phyloP scores from a whole-genome alignment of 2,797 vertebrate genomes.

The Botia almorhae region DNA sequence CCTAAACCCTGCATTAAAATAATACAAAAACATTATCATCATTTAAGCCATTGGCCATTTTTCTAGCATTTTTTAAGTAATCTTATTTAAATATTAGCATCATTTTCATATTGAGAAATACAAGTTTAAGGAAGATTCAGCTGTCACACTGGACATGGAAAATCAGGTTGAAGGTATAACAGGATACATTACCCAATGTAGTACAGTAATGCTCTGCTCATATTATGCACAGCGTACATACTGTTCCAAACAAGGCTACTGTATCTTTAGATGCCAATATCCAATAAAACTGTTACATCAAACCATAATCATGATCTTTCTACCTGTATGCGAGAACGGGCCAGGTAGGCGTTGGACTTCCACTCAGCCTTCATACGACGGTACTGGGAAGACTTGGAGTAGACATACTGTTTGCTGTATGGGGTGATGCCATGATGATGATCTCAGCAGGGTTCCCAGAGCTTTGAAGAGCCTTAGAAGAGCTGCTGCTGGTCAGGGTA shows the following conservation, averaged over 20 bases:
- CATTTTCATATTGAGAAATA: no score
- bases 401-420: constrained; percentile 93
- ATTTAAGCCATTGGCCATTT: background rate
- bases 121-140: no score
- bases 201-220: no score
- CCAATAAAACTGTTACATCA: background rate
- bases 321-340: constrained; percentile 96
- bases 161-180: no score
- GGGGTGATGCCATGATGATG: constrained; percentile 85
- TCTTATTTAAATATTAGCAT: no score
- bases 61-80: background rate
- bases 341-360: constrained; percentile 97
- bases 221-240: background rate
- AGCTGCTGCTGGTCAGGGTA: constrained; percentile 90
- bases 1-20: constrained; percentile 85
- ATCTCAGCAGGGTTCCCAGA: constrained; percentile 86
- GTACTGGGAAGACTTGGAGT: constrained; percentile 95
- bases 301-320: constrained; percentile 1
- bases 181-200: no score
- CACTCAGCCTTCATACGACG: constrained; percentile 96
- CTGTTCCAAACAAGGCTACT: background rate
- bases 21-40: background rate
- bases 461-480: constrained; percentile 83
- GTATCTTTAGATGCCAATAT: background rate
- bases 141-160: no score